Evolutionary conservation across 2,113 vertebrate genomes (phyloP).

Genomic region (Salvelinus alpinus): DNA sequence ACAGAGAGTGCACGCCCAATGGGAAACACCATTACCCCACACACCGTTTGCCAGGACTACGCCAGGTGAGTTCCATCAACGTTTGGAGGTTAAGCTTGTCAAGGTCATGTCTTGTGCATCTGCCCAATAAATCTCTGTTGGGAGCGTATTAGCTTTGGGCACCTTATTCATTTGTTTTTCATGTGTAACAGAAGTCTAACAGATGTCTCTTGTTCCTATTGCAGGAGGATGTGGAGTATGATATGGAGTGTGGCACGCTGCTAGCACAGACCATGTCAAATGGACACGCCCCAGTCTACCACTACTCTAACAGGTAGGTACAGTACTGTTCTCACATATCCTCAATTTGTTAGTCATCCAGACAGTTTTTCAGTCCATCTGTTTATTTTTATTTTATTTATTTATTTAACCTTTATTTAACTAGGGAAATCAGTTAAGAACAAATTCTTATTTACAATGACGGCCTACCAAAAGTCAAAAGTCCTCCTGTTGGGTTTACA

Average conservation of each 20-base stretch:
- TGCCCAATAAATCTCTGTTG: too few relatives aligned
- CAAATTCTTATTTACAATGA: too few relatives aligned
- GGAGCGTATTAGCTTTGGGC: background rate
- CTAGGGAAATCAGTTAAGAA: too few relatives aligned
- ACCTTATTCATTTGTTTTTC: background rate
- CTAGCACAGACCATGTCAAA: constrained; percentile 74
- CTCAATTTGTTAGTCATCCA: background rate
- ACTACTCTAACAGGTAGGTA: constrained; percentile 76
- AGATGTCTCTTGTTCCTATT: background rate
- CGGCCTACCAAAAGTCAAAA: too few relatives aligned
- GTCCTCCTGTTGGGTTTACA: background rate
- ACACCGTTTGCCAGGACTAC: constrained; percentile 71
- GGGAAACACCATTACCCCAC: constrained; percentile 72
- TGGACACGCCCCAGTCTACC: constrained; percentile 67
- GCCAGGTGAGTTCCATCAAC: constrained; percentile 71
- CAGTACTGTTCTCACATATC: background rate
- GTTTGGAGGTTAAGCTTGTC: too few relatives aligned
- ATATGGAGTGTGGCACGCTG: constrained; percentile 73
- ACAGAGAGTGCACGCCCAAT: constrained; percentile 63
- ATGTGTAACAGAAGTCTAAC: background rate
- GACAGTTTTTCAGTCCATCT: background rate
- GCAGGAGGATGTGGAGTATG: constrained; percentile 75
- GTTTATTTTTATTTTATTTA: background rate
- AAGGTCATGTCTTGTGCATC: too few relatives aligned
- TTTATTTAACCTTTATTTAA: too few relatives aligned